Conservation (phyloP, 2,797 vertebrate genomes). For the Natrix natrix region DNA sequence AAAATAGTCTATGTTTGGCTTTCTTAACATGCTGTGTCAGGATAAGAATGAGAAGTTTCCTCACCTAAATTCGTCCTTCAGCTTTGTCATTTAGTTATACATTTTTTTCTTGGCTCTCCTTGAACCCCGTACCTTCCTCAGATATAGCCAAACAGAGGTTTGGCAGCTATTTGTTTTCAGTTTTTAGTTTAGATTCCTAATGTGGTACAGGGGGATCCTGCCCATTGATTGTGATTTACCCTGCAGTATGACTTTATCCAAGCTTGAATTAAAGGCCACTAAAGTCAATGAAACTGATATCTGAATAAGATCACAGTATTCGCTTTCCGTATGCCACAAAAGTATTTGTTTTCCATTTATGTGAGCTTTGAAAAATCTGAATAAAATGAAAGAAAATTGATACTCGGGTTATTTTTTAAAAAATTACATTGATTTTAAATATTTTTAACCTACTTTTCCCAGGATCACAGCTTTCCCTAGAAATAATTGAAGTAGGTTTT, state of each 20-base stretch:
- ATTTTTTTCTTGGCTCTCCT: neutral
- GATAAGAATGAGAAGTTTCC: neutral
- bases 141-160: neutral
- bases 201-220: neutral
- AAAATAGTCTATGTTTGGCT: neutral
- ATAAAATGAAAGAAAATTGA: neutral
- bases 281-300: neutral
- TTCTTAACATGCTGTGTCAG: neutral
- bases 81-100: neutral
- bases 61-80: neutral
- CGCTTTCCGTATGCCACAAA: neutral
- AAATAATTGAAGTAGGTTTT: neutral
- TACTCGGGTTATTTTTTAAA: neutral
- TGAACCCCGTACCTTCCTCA: neutral
- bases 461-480: neutral
- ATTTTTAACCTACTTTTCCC: neutral
- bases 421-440: neutral
- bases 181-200: neutral
- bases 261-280: neutral
- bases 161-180: neutral
- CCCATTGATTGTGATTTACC: neutral
- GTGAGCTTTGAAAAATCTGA: neutral
- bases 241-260: neutral
- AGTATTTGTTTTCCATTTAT: no score
- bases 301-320: neutral